Evolutionary conservation across 2,113 vertebrate genomes (phyloP).

Genomic region (Phoenicopterus ruber): DNA sequence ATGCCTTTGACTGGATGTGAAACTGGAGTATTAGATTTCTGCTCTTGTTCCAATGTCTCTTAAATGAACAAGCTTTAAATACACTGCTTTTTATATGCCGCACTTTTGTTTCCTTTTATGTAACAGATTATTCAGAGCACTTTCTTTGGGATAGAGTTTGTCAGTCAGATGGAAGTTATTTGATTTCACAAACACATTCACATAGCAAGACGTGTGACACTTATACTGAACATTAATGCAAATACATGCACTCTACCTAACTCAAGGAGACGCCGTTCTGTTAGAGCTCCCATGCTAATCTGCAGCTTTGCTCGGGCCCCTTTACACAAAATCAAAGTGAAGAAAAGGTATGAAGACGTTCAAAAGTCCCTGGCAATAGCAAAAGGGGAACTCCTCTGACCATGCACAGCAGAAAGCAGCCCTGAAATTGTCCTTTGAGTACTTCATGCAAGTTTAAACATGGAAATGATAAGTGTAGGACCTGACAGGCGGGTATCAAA

Average conservation of each 20-base stretch:
- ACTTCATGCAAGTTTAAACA: not conserved
- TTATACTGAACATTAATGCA: constrained; percentile 39
- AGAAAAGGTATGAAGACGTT: not conserved
- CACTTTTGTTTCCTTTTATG: constrained; percentile 7
- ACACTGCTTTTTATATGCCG: not conserved
- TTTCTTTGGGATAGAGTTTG: constrained; percentile 11
- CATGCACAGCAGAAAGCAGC: not conserved
- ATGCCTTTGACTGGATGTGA: not conserved
- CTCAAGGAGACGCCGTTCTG: not conserved
- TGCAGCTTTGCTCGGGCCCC: not conserved
- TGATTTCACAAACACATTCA: constrained; percentile 22
- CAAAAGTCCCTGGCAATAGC: not conserved
- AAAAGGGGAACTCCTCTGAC: not conserved
- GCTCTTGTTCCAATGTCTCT: not conserved
- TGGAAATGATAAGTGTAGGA: not conserved
- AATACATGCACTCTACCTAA: constrained; percentile 6
- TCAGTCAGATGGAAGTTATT: constrained; percentile 36
- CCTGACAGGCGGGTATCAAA: not conserved
- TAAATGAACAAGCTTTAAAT: constrained; percentile 19
- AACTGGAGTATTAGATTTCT: not conserved
- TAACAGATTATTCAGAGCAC: constrained; percentile 14
- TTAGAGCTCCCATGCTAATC: not conserved
- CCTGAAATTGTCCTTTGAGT: not conserved
- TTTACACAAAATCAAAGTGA: not conserved
- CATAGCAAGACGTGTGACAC: not conserved